Conservation (phyloP, 2,888 invertebrate species). For the Alviniconcha strummeri region DNA sequence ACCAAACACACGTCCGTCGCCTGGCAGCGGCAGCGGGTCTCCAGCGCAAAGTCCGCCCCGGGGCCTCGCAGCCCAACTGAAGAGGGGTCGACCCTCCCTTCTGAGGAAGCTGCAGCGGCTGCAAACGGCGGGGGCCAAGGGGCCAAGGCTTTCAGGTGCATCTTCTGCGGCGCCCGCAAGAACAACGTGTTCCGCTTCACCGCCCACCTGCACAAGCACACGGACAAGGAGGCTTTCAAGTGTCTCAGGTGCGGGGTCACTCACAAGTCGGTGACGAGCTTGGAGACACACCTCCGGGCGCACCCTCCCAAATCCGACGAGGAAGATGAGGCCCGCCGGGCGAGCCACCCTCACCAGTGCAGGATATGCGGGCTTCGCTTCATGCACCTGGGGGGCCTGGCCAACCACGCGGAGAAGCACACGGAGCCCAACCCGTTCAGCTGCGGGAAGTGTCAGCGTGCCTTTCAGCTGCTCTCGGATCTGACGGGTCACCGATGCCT, state of each 20-base stretch:
- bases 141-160: neutral
- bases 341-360: neutral
- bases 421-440: neutral
- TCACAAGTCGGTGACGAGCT: neutral
- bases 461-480: neutral
- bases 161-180: neutral
- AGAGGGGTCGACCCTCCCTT: too few species aligned
- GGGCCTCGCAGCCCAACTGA: neutral
- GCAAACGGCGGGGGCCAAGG: neutral
- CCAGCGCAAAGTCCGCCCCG: neutral
- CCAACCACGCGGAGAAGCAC: conserved; percentile 5
- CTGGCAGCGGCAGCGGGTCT: neutral
- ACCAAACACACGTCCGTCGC: neutral
- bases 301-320: neutral
- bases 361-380: neutral
- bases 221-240: neutral
- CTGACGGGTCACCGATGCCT: neutral
- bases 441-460: neutral
- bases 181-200: conserved; percentile 3
- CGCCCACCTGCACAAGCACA: neutral
- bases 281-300: neutral
- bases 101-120: neutral
- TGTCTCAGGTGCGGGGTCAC: neutral
- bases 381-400: conserved; percentile 1
- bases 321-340: too few species aligned